Evolutionary conservation across 2,888 invertebrate species (phyloP).

Genomic region (Aphodius granarius): DNA sequence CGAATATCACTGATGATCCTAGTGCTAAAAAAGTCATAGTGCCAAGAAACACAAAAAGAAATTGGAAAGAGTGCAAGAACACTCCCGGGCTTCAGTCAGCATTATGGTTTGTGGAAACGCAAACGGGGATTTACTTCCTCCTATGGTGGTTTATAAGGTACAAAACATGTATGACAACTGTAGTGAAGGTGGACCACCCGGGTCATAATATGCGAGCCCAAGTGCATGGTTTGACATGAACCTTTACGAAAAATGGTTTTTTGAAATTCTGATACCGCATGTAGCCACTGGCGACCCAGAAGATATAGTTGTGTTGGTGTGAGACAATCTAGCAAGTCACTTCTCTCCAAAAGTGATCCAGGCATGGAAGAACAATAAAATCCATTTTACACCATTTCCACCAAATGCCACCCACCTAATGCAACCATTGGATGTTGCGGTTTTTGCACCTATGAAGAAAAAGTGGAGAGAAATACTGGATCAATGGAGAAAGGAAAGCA

Average conservation of each 20-base stretch:
- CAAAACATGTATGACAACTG: slow-evolving; percentile 31
- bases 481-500: slow-evolving; percentile 23
- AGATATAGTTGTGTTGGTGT: neutral
- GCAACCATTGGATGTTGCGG: slow-evolving; percentile 8
- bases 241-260: slow-evolving; percentile 27
- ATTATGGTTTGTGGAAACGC: slow-evolving; percentile 11
- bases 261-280: slow-evolving; percentile 20
- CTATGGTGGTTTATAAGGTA: slow-evolving; percentile 29
- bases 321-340: slow-evolving; percentile 1
- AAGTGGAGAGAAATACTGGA: slow-evolving; percentile 18
- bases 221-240: slow-evolving; percentile 29
- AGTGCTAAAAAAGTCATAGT: slow-evolving; percentile 6
- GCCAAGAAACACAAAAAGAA: neutral
- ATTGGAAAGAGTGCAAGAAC: neutral
- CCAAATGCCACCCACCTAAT: slow-evolving; percentile 7
- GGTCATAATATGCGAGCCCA: neutral
- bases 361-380: neutral
- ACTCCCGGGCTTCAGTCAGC: slow-evolving; percentile 1
- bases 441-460: slow-evolving; percentile 3
- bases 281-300: slow-evolving; percentile 5
- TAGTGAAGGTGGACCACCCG: slow-evolving; percentile 25
- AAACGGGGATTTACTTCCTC: slow-evolving; percentile 18
- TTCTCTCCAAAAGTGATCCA: slow-evolving; percentile 30
- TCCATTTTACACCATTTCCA: neutral
- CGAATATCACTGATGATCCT: neutral